Conservation (phyloP, 2,113 vertebrate species). For the Heterotilapia buettikoferi region DNA sequence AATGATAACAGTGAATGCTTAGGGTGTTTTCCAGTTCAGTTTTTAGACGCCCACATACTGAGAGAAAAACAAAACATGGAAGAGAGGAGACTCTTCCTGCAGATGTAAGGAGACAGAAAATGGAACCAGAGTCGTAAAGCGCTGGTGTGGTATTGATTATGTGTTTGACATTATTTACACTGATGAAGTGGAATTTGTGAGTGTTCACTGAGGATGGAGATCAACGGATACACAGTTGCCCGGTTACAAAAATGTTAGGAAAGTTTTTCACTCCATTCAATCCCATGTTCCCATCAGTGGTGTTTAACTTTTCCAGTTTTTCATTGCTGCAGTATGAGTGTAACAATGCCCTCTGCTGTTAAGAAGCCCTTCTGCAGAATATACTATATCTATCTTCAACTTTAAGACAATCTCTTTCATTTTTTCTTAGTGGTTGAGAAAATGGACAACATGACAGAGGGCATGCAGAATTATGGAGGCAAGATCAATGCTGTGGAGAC, state of each 20-base stretch:
- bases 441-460: slow-evolving; percentile 92
- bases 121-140: background rate
- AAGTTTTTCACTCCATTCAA: background rate
- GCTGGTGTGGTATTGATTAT: background rate
- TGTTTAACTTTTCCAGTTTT: background rate
- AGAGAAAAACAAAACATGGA: slow-evolving; percentile 29
- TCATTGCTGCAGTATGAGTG: background rate
- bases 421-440: slow-evolving; percentile 85
- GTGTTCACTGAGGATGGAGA: background rate
- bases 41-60: slow-evolving; percentile 20
- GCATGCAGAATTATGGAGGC: slow-evolving; percentile 86
- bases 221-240: background rate
- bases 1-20: slow-evolving; percentile 54
- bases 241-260: background rate
- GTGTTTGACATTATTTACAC: background rate
- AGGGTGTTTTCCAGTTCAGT: slow-evolving; percentile 22
- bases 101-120: slow-evolving; percentile 11
- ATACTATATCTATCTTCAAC: background rate
- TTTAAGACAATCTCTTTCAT: background rate
- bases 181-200: slow-evolving; percentile 6
- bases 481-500: slow-evolving; percentile 88
- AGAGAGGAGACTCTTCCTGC: background rate
- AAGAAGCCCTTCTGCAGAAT: background rate
- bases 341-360: slow-evolving; percentile 56
- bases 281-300: background rate